Base-by-base conservation (phyloP, 2,113 vertebrate species). In the Scopus umbretta region DNA sequence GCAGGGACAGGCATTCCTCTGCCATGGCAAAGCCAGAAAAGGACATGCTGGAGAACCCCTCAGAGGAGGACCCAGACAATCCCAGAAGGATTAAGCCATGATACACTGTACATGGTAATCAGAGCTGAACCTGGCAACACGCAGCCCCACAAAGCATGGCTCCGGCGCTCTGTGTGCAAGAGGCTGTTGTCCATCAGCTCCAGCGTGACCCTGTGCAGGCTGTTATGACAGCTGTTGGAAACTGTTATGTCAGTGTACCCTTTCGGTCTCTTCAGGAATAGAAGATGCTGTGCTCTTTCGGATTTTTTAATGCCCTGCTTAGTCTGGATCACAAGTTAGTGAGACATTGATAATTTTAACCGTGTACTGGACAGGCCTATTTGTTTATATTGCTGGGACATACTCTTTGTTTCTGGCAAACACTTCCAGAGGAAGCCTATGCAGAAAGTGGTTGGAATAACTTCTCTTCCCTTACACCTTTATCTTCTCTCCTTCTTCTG, bases 191-290 rank as follows among this genome's bases (percentile, higher is more conserved):
- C 96, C 92, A 20, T 96, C 94, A 97, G 91, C 91, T 94, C 36
- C 86, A 75, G 91, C 66, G 6, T 70, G 94, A 92, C 91, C 87
- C 95, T 47, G n/a, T 4, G 3, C 91, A 86, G 14, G 53, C 92
- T 97, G 95, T 97, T 97, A 76, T 96, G 96, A 97, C 96, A 97
- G 96, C 97, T 97, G 97, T 96, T 98, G 97, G 96, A 97, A 98
- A 97, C 84, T 97, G 94, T 97, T 97, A 97, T 94, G 90, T 96
- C 96, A 97, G 85, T 81, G 68, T 92, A 94, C 96, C 90, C 90
- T 97, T 97, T 96, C 27, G 13, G 80, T 71, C 94, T 95, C 91
- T 73, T 95, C 95, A 84, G 92, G 83, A 96, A 96, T 94, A 92
- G 95, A 89, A 95, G 96, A 93, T 80, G 62, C 72, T 93, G 76